Base-by-base conservation (phyloP, 2,113 vertebrate genomes). In the Ageneiosus marmoratus region DNA sequence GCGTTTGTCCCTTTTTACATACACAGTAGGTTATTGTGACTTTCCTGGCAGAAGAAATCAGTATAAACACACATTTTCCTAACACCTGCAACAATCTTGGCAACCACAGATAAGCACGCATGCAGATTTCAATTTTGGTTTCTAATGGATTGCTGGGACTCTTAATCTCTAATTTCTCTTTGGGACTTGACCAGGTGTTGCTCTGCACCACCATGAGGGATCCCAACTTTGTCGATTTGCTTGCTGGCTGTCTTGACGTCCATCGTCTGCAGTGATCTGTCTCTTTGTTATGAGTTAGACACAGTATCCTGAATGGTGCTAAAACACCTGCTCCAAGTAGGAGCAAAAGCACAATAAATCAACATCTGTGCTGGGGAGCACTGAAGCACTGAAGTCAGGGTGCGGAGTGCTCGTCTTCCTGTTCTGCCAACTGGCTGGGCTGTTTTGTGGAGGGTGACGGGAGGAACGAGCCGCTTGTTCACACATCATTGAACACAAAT, bases 291-390 rank as follows among this genome's bases (percentile, higher is more conserved):
- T 72, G 84, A 82, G 75, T 79, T 82, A 82, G 82, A 82, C 37
- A 62, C 76, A 62, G 75, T 65, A 82, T 34, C n/a, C 60, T 51
- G 55, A 55, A 69, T 44, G 12, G n/a, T 73, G 67, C 70, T 82
- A 75, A 83, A 79, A 83, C 56, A 79, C 87, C 53, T 34, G 72
- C 88, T 91, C 89, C 88, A 87, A 90, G 89, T 86, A 86, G 34
- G 63, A 44, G 48, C 63, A 16, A 44, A 81, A 83, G 80, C 24
- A 50, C 77, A 82, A 81, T 86, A 86, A 86, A 88, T 88, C 87
- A 86, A 70, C 70, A 83, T 34, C 46, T 51, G 65, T 34, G 70
- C 37, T 16, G 27, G 62, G 74, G 58, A 67, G 15, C 41, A 46
- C 24, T 48, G 60, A 18, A 20, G 78, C 62, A 63, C 83, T 10